Percentiles rank a stretch among this genome's conserved stretches.
phyloP scores from a whole-genome alignment of 1,140 invertebrate species.

The fruit fly (Drosophila melanogaster) region Release_6_plus_ISO1_MT NT_033779.5:4720501-4721000 shows the following conservation, averaged over 20 bases:
- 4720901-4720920: conserved; percentile 6
- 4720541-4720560: conserved; percentile 71
- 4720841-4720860: conserved; percentile 8
- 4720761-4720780: conserved; percentile 66
- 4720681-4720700: conserved; percentile 68
- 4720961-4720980: conserved; percentile 57
- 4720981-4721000: conserved; percentile 60
- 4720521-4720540: conserved; percentile 74
- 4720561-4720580: conserved; percentile 26
- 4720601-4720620: conserved; percentile 59
- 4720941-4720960: conserved; percentile 44
- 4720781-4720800: conserved; percentile 49
- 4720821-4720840: conserved; percentile 25
- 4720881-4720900: conserved; percentile 36
- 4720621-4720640: conserved; percentile 62
- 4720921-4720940: conserved; percentile 33
- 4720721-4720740: conserved; percentile 20
- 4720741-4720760: conserved; percentile 26
- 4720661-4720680: conserved; percentile 78
- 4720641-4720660: conserved; percentile 66
- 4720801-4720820: conserved; percentile 35
- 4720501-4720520: conserved; percentile 7
- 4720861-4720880: conserved; percentile 71
- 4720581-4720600: conserved; percentile 22
- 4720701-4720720: conserved; percentile 32